Conservation (phyloP, 1,140 invertebrate genomes). For the Brachionus plicatilis region DNA sequence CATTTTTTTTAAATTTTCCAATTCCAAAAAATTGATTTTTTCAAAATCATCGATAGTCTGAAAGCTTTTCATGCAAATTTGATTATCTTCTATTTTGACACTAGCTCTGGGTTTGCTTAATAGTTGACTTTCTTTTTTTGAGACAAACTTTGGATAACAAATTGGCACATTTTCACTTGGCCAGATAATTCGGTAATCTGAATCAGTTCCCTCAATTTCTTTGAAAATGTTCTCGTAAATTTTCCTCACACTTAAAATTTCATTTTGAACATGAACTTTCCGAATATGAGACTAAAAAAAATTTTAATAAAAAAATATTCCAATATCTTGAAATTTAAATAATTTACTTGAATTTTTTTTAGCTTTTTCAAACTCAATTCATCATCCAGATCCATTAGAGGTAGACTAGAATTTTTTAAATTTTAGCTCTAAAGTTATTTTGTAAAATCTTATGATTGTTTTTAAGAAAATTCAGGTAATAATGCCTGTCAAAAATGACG, state of each 20-base stretch:
- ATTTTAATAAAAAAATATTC: not conserved
- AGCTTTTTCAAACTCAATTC: conserved; percentile 20
- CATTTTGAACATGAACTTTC: conserved; percentile 28
- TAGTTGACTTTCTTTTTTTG: not conserved
- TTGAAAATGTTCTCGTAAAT: not conserved
- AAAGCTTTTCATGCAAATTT: not conserved
- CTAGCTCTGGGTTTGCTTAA: not conserved
- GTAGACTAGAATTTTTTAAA: no score
- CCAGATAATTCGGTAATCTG: not conserved
- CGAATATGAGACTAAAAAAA: not conserved
- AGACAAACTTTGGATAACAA: conserved; percentile 37
- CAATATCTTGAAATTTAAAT: not conserved
- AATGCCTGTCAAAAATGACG: not conserved
- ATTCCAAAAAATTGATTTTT: conserved; percentile 5
- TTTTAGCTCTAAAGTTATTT: not conserved
- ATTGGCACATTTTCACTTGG: not conserved
- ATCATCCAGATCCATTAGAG: not conserved
- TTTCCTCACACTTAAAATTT: not conserved
- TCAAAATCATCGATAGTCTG: not conserved
- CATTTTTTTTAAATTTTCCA: not conserved
- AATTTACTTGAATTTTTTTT: conserved; percentile 27
- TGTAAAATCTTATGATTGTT: not conserved
- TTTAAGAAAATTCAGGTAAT: not conserved
- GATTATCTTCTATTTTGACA: not conserved
- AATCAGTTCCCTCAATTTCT: conserved; percentile 10